Evolutionary conservation across 2,888 invertebrate species (phyloP), one percentile per base, ranked within the genome.

Genomic region (Epirrita christyi): DNA sequence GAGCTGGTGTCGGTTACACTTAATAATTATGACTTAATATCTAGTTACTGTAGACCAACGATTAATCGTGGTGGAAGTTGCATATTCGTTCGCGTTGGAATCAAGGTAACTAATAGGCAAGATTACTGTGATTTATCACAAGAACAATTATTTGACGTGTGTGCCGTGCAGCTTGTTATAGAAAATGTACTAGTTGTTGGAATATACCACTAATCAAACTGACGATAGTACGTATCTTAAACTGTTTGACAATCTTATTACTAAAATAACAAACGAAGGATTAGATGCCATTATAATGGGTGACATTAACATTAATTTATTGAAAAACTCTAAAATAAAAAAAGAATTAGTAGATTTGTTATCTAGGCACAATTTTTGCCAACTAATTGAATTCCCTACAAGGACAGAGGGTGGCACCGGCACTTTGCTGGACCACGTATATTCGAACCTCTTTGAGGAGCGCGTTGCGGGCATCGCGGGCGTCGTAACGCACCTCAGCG

Each of bases 371-470:
- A 32, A 14, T 14, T 44, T 44, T 11, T 11, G 37, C 3, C 37
- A 37, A 11, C 11, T 37, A 6, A 11, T 37, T 4, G 9, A 37
- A 11, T 37, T 9, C 11, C 3, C 37, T 11, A 41, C 50, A 0
- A 27, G 50, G 1, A 36, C 46, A 11, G 46, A 56, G 1, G 50
- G 42, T 0, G 42, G 27, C n/a, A 32, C 28, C 7, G n/a, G 13
- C 4, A 43, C 57, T 0, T 32, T 57, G 1, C 6, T 57, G 2
- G 57, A 57, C 14, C 57, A 57, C 11, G 44, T 34, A 1, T 57
- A 52, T 21, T 34, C 48, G 9, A 57, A 57, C 14, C 13, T 47
- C 6, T 27, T 52, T 4, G 36, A 13, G 6, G 37, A 47, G 13
- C 42, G 50, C 34, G 27, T 51, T 15, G 14, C n/a, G 0, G n/a